phyloP scores from a whole-genome alignment of 2,888 invertebrate species.

The Hemaris fuciformis region DNA sequence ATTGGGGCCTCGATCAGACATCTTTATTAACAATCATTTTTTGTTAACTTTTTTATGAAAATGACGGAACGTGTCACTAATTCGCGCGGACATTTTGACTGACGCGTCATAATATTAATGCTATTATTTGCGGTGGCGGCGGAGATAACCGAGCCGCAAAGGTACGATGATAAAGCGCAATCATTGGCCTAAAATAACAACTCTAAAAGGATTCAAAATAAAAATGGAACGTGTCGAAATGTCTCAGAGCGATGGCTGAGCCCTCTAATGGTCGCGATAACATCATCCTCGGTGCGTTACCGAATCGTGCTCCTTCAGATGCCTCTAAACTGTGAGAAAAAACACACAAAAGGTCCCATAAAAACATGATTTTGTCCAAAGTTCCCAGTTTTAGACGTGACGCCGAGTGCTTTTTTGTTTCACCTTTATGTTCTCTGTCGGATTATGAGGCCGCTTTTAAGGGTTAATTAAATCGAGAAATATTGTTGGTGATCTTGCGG shows the following conservation, averaged over 20 bases:
- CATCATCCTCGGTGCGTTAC: slow-evolving; percentile 74
- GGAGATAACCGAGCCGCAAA: not conserved
- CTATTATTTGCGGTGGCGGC: slow-evolving; percentile 5
- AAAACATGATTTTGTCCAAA: slow-evolving; percentile 73
- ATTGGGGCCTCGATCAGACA: slow-evolving; percentile 30
- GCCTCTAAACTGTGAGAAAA: slow-evolving; percentile 76
- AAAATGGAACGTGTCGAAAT: slow-evolving; percentile 74
- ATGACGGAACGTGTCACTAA: slow-evolving; percentile 24
- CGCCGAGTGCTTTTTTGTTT: slow-evolving; percentile 69
- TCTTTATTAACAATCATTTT: slow-evolving; percentile 8
- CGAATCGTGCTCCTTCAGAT: slow-evolving; percentile 76
- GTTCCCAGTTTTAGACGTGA: slow-evolving; percentile 71
- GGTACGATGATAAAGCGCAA: slow-evolving; percentile 40
- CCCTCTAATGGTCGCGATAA: slow-evolving; percentile 75
- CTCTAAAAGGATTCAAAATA: slow-evolving; percentile 49
- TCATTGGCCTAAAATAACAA: slow-evolving; percentile 64
- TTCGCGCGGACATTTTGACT: slow-evolving; percentile 11
- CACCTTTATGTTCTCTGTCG: slow-evolving; percentile 59
- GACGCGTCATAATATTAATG: slow-evolving; percentile 6
- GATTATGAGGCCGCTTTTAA: slow-evolving; percentile 68
- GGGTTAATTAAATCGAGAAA: slow-evolving; percentile 74
- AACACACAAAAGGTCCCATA: slow-evolving; percentile 72
- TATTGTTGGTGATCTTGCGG: slow-evolving; percentile 65
- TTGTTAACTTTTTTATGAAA: slow-evolving; percentile 6
- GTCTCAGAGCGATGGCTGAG: slow-evolving; percentile 62